Evolutionary conservation across 2,888 invertebrate species (phyloP).

Genomic region (Allophyes oxyacanthae): DNA sequence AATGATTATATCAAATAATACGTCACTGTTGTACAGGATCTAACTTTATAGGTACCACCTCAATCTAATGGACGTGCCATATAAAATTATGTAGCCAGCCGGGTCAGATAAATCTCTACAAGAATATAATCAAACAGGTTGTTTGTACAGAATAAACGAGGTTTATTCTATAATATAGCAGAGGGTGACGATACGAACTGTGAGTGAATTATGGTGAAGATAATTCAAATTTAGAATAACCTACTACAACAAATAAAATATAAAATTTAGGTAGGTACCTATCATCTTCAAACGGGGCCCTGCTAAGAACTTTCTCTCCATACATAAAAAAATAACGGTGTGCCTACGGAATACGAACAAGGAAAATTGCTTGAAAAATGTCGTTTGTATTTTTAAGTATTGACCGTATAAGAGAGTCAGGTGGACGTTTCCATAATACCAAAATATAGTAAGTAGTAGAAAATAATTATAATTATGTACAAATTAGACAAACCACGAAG

Average conservation of each 20-base stretch:
- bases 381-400: slow-evolving; percentile 29
- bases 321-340: slow-evolving; percentile 34
- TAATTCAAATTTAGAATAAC: no score
- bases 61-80: not conserved
- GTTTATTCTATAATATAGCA: no score
- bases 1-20: slow-evolving; percentile 49
- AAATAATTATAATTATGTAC: not conserved
- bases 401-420: slow-evolving; percentile 3
- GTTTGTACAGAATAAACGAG: no score
- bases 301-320: slow-evolving; percentile 31
- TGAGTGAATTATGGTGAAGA: no score
- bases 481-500: no score
- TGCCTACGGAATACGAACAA: slow-evolving; percentile 1
- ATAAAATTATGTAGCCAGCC: no score
- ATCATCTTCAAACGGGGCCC: not conserved
- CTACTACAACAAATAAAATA: no score
- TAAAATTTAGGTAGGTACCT: not conserved
- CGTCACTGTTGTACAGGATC: slow-evolving; percentile 37
- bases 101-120: no score
- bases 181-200: no score
- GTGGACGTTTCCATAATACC: slow-evolving; percentile 7
- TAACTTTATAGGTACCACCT: slow-evolving; percentile 14
- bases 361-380: slow-evolving; percentile 11
- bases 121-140: no score
- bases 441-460: no score